phyloP scores from a whole-genome alignment of 2,888 invertebrate genomes.

The Agapostemon virescens region DNA sequence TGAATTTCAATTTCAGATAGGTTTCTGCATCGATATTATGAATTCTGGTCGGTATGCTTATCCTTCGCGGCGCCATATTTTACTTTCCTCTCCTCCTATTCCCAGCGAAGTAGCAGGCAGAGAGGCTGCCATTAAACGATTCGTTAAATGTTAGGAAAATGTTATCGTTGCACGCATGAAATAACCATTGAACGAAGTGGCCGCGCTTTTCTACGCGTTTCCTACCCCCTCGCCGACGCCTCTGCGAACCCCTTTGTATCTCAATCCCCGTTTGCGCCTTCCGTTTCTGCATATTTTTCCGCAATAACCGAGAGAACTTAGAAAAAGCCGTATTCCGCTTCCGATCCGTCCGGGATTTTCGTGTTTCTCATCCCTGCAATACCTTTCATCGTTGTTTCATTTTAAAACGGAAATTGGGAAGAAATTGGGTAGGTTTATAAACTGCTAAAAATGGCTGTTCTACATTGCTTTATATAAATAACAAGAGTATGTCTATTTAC shows the following conservation, averaged over 20 bases:
- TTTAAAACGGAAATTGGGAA: not conserved
- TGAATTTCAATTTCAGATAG: slow-evolving; percentile 27
- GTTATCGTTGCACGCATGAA: slow-evolving; percentile 66
- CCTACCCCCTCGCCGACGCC: slow-evolving; percentile 1
- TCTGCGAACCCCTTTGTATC: slow-evolving; percentile 1
- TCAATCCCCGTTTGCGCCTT: slow-evolving; percentile 2
- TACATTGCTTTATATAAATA: no score
- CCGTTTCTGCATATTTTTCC: slow-evolving; percentile 47
- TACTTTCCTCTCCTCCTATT: not conserved
- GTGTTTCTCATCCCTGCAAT: slow-evolving; percentile 13
- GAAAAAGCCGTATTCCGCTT: slow-evolving; percentile 20
- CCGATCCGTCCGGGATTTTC: slow-evolving; percentile 20
- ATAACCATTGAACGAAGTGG: slow-evolving; percentile 62
- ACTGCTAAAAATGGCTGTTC: no score
- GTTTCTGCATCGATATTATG: slow-evolving; percentile 36
- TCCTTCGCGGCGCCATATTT: slow-evolving; percentile 3
- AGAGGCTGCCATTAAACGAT: slow-evolving; percentile 54
- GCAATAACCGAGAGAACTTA: slow-evolving; percentile 42
- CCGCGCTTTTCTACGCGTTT: slow-evolving; percentile 48
- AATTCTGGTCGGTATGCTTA: slow-evolving; percentile 1
- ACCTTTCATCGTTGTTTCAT: not conserved
- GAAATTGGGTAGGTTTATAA: no score
- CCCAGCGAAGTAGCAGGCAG: not conserved
- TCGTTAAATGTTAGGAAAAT: slow-evolving; percentile 66
- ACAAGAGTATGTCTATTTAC: no score